Conservation (phyloP, 2,888 invertebrate genomes). For the Melikaiella ostensackeni region DNA sequence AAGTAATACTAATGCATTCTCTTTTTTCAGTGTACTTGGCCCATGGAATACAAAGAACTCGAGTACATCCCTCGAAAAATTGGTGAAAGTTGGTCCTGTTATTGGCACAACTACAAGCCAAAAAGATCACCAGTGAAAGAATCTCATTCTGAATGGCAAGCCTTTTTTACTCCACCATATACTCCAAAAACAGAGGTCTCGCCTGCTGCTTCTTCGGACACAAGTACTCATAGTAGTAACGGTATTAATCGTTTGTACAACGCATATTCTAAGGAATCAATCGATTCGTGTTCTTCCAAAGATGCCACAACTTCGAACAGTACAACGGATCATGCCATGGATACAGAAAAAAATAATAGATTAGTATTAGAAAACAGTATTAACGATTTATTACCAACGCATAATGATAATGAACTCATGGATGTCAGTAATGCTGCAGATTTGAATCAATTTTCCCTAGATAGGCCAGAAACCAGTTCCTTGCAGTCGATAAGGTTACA, state of each 20-base stretch:
- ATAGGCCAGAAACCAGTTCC: not conserved
- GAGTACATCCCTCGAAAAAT: conserved; percentile 45
- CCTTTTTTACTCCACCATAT: conserved; percentile 39
- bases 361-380: conserved; percentile 2
- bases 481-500: not conserved
- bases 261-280: conserved; percentile 12
- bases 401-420: not conserved
- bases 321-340: not conserved
- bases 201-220: conserved; percentile 18
- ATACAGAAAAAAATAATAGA: not conserved
- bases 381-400: not conserved
- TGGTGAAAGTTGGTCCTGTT: conserved; percentile 53
- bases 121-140: conserved; percentile 31
- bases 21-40: conserved; percentile 61
- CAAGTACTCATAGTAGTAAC: conserved; percentile 20
- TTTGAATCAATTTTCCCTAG: not conserved
- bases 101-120: conserved; percentile 55
- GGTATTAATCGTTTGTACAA: not conserved
- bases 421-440: not conserved
- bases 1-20: conserved; percentile 13
- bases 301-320: not conserved
- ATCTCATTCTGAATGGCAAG: conserved; percentile 18
- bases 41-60: conserved; percentile 57
- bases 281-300: not conserved
- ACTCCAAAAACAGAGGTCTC: conserved; percentile 23